A percentile compares a stretch with the other conserved stretches of the same genome.
phyloP scores from a whole-genome alignment of 2,888 invertebrate species.

The Sabellastarte sp. region DNA sequence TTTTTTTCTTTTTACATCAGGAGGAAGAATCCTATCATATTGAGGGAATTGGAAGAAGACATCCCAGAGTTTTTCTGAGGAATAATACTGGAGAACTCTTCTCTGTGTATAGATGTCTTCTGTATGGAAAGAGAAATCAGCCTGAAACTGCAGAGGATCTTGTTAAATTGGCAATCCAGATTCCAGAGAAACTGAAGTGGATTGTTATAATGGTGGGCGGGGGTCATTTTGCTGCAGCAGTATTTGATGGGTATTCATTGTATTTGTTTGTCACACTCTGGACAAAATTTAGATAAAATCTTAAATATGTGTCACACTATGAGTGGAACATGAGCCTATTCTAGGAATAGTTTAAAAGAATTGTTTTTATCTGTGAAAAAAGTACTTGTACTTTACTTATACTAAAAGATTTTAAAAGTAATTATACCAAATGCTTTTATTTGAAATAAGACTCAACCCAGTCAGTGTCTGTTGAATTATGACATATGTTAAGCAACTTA shows the following conservation, averaged over 20 bases:
- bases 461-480: too few species aligned
- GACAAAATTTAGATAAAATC: too few species aligned
- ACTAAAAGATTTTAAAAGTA: too few species aligned
- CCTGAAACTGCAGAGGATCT: constrained; percentile 52
- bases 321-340: too few species aligned
- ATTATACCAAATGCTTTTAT: too few species aligned
- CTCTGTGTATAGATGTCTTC: constrained; percentile 73
- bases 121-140: constrained; percentile 68
- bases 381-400: too few species aligned
- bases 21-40: constrained; percentile 25
- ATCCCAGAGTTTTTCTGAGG: constrained; percentile 75
- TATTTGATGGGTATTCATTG: constrained; percentile 66
- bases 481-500: too few species aligned
- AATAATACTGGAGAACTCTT: constrained; percentile 71
- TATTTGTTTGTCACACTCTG: too few species aligned
- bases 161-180: constrained; percentile 48
- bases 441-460: too few species aligned
- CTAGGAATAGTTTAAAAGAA: too few species aligned
- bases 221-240: constrained; percentile 77
- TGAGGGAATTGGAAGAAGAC: constrained; percentile 14
- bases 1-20: constrained; percentile 51
- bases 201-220: constrained; percentile 80
- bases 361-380: too few species aligned
- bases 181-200: constrained; percentile 66
- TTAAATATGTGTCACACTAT: too few species aligned